phyloP scores from a whole-genome alignment of 2,888 invertebrate genomes.

The Platycheirus rosarum region DNA sequence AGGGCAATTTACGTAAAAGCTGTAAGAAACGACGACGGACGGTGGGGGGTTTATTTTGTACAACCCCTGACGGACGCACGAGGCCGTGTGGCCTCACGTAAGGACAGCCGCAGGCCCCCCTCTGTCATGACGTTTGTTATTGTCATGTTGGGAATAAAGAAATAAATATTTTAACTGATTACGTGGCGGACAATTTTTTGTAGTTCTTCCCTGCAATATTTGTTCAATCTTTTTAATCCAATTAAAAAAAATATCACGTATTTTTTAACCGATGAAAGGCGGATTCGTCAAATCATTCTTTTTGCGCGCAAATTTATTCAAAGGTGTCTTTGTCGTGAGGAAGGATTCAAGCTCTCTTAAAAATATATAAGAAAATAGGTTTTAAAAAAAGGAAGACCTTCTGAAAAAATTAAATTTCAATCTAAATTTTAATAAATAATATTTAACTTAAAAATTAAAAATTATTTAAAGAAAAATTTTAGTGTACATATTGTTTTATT shows the following conservation, averaged over 20 bases:
- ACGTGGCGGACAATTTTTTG: slow-evolving; percentile 48
- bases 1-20: slow-evolving; percentile 59
- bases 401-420: neutral
- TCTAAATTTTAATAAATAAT: neutral
- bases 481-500: too few species aligned
- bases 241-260: slow-evolving; percentile 50
- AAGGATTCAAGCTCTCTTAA: slow-evolving; percentile 20
- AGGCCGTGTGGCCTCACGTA: slow-evolving; percentile 35
- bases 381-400: neutral
- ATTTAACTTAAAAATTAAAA: neutral
- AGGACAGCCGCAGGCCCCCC: slow-evolving; percentile 7
- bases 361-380: neutral
- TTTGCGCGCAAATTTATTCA: slow-evolving; percentile 15
- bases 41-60: slow-evolving; percentile 30
- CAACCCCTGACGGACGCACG: slow-evolving; percentile 23
- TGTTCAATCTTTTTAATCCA: slow-evolving; percentile 44
- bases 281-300: slow-evolving; percentile 13
- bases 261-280: slow-evolving; percentile 20
- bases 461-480: neutral
- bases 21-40: slow-evolving; percentile 19
- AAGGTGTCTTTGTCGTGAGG: slow-evolving; percentile 2
- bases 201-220: slow-evolving; percentile 54
- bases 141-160: slow-evolving; percentile 16
- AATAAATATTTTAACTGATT: slow-evolving; percentile 46
- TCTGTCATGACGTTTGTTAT: slow-evolving; percentile 36